Conservation (phyloP, 2,888 invertebrate species). For the Phanerotoma sp. region DNA sequence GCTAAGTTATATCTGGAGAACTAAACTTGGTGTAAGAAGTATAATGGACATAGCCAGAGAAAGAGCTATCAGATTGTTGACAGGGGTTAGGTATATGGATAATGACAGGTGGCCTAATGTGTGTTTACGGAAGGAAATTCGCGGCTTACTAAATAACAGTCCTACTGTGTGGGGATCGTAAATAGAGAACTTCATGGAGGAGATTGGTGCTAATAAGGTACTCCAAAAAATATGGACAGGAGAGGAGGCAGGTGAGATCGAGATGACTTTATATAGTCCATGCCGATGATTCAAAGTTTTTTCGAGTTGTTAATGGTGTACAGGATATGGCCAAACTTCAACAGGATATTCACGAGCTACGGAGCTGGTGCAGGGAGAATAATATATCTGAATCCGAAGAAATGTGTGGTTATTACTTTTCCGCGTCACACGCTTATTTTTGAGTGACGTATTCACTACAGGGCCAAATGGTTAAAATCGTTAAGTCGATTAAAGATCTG, state of each 20-base stretch:
- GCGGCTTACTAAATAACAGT: no score
- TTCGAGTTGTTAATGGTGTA: neutral
- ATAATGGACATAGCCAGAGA: neutral
- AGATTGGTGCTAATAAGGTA: no score
- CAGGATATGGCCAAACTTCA: neutral
- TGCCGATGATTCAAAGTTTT: neutral
- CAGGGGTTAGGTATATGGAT: no score
- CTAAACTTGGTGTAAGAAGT: neutral
- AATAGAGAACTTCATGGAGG: no score
- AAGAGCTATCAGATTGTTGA: neutral
- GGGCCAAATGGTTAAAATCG: neutral
- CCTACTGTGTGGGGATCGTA: no score
- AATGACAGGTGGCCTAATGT: no score
- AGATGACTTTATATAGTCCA: no score
- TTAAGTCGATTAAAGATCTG: neutral
- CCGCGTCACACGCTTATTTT: neutral
- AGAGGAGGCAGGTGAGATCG: no score
- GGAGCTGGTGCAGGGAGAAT: neutral
- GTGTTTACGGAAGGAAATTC: neutral
- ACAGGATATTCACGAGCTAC: neutral
- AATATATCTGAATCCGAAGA: neutral
- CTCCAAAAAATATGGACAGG: no score
- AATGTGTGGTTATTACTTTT: conserved; percentile 10
- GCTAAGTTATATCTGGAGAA: neutral
- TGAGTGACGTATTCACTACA: neutral